Evolutionary conservation across 2,888 invertebrate species (phyloP).

Genomic region (Miltochrista miniata): DNA sequence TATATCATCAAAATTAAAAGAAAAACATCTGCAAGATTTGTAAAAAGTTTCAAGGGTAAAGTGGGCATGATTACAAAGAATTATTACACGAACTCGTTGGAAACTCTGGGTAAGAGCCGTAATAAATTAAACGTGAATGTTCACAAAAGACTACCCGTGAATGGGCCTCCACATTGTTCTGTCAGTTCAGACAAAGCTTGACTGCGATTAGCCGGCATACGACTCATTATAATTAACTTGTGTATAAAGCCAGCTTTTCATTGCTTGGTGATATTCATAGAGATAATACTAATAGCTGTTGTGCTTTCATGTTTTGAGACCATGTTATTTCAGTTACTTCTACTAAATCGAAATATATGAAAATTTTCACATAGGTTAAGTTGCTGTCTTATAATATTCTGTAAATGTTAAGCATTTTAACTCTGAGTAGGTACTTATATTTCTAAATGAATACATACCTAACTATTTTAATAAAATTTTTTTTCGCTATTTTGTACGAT

Average conservation of each 20-base stretch:
- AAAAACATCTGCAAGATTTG: not conserved
- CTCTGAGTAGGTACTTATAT: too few relatives aligned
- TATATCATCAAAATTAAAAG: too few relatives aligned
- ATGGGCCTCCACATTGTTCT: conserved; percentile 67
- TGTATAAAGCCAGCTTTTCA: conserved; percentile 29
- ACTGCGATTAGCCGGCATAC: conserved; percentile 61
- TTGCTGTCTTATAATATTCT: too few relatives aligned
- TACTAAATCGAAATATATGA: too few relatives aligned
- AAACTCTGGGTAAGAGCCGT: conserved; percentile 41
- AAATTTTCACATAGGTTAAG: too few relatives aligned
- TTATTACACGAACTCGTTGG: conserved; percentile 36
- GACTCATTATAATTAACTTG: conserved; percentile 68
- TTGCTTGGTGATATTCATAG: not conserved
- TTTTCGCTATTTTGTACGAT: too few relatives aligned
- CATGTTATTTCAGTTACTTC: too few relatives aligned
- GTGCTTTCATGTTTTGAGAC: too few relatives aligned
- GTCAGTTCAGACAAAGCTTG: conserved; percentile 69
- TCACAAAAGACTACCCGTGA: conserved; percentile 58
- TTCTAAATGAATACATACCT: too few relatives aligned
- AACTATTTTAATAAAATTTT: too few relatives aligned
- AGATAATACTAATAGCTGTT: not conserved
- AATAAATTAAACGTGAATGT: conserved; percentile 53
- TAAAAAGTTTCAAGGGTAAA: conserved; percentile 23
- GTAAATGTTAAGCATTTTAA: too few relatives aligned
- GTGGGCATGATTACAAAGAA: conserved; percentile 30